Evolutionary conservation across 2,797 vertebrate species (phyloP), one percentile per base, ranked within the genome.

Genomic region (Silurus aristotelis): DNA sequence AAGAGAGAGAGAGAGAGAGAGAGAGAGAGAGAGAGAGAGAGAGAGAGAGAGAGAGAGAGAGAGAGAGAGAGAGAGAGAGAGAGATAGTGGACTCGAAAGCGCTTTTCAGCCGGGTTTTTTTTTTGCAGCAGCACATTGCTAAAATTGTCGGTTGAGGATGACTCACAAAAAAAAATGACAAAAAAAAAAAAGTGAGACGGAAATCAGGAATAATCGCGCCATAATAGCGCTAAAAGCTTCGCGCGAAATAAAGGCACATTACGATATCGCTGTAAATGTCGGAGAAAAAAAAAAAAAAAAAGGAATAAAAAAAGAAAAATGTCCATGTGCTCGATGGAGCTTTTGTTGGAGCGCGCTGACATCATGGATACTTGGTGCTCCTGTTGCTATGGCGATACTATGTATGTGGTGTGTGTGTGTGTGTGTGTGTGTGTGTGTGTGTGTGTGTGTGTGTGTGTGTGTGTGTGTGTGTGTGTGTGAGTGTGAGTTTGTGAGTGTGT

Each of bases 351-450:
- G 67, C 14, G 72, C 55, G 6, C 55, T 82, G 85, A 80, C 84
- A 67, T 55, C 43, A 82, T 71, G 52, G 66, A 56, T 70, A 70
- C 80, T 56, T 17, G 12, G 66, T 0, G 10, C 84, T 88, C 75
- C 79, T 89, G 90, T 87, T 87, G 85, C 88, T 81, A 87, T 88
- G 90, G 87, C 87, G 83, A 87, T 90, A 83, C 85, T 82, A 86
- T 76, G 84, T 80, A 83, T 72, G 84, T 84, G 84, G 77, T 83
- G 87, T 86, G 85, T 87, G 86, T 83, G 48, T 52, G 48, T 52
- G 48, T 52, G 48, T 52, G 48, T 52, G 5, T 52, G 48, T 52
- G 6, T 7, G 48, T 52, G 48, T 52, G 7, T 48, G 48, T 52
- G 6, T 52, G 6, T 52, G 48, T 7, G 48, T 9, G 48, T 38